A percentile compares a stretch with the other conserved stretches of the same genome.
phyloP scores from a whole-genome alignment of 2,888 invertebrate genomes.

The Ceramica pisi region DNA sequence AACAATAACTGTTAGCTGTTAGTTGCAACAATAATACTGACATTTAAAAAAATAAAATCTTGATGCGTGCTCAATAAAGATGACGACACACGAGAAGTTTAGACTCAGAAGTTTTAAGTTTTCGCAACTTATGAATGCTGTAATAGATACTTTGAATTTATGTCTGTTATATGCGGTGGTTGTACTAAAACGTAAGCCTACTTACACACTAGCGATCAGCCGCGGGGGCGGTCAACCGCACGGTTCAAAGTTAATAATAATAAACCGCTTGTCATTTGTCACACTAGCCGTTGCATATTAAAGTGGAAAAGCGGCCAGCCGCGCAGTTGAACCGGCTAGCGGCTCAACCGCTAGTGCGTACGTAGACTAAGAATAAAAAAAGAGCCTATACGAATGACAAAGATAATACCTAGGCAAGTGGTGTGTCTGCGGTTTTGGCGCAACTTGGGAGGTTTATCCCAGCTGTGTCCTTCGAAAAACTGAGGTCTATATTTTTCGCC shows the following conservation, averaged over 20 bases:
- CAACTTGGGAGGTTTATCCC: not conserved
- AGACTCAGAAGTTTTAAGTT: constrained; percentile 7
- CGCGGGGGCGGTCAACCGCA: no score
- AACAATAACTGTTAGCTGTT: constrained; percentile 14
- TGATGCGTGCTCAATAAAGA: constrained; percentile 2
- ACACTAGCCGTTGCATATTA: no score
- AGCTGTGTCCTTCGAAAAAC: not conserved
- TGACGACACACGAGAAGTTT: constrained; percentile 28
- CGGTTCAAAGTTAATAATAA: no score
- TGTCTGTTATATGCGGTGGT: not conserved
- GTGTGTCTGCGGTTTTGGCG: not conserved
- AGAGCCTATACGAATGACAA: not conserved
- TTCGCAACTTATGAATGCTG: constrained; percentile 31
- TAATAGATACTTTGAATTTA: constrained; percentile 18
- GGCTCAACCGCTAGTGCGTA: no score
- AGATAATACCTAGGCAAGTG: not conserved
- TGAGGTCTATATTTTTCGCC: not conserved
- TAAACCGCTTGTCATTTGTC: no score
- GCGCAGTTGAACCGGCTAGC: no score
- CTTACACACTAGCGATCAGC: no score
- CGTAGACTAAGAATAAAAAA: not conserved
- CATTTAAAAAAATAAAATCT: constrained; percentile 23
- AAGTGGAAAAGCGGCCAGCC: no score
- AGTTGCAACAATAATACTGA: constrained; percentile 31
- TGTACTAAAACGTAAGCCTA: not conserved